Evolutionary conservation across 2,113 vertebrate species (phyloP).

Genomic region (Natator depressus): DNA sequence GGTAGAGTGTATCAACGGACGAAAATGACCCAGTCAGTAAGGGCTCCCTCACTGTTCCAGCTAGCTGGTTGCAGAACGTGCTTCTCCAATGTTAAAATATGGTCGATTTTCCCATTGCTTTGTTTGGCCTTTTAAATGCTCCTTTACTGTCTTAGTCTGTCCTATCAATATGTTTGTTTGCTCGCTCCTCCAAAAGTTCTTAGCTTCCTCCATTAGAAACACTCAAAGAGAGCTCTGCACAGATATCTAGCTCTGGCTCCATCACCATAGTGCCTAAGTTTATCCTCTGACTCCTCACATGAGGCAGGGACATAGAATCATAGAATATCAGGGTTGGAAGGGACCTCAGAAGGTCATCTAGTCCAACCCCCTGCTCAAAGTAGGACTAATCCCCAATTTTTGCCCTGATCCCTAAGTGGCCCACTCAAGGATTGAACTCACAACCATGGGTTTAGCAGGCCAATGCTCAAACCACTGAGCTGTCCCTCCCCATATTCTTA

Average conservation of each 20-base stretch:
- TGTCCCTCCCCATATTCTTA: not conserved
- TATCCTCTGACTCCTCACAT: not conserved
- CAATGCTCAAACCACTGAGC: no score
- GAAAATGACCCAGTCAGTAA: not conserved
- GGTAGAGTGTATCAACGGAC: fast-evolving
- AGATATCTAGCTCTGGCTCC: not conserved
- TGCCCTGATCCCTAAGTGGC: no score
- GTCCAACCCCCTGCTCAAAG: no score
- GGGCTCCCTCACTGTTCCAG: not conserved
- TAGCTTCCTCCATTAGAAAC: not conserved
- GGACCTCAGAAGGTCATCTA: no score
- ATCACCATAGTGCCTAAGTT: not conserved
- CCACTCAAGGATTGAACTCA: no score
- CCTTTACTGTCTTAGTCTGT: slow-evolving; percentile 44
- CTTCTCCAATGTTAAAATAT: not conserved
- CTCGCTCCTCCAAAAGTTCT: not conserved
- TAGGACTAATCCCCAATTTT: no score
- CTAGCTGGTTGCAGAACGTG: not conserved
- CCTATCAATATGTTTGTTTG: not conserved
- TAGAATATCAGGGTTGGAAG: no score
- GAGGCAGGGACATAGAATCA: not conserved
- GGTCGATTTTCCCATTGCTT: not conserved
- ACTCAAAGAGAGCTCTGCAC: not conserved
- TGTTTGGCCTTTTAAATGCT: slow-evolving; percentile 35
- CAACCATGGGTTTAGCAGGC: no score